Conservation (phyloP, 1,140 invertebrate genomes). For the Orius insidiosus region DNA sequence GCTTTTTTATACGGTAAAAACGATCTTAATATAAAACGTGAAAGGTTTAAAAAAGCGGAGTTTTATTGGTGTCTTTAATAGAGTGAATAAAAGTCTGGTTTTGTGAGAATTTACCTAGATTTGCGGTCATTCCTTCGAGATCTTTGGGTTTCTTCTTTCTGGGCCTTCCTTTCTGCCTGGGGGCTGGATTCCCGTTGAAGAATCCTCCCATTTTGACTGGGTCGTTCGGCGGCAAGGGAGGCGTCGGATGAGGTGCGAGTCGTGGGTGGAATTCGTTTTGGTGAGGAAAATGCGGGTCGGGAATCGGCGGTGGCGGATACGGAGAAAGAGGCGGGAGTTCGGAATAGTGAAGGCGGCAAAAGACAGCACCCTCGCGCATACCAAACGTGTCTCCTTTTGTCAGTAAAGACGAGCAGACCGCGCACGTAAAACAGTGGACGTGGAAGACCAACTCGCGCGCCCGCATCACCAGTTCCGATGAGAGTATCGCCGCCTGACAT, state of each 20-base stretch:
- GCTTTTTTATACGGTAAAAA: too few relatives aligned
- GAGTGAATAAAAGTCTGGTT: too few relatives aligned
- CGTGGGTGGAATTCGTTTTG: constrained; percentile 26
- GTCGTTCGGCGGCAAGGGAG: constrained; percentile 23
- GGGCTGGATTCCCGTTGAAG: constrained; percentile 51
- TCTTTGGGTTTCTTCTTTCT: constrained; percentile 82
- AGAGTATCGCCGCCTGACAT: constrained; percentile 77
- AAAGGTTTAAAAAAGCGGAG: too few relatives aligned
- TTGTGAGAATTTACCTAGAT: constrained; percentile 41
- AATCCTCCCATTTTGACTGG: constrained; percentile 33
- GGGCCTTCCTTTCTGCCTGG: constrained; percentile 76
- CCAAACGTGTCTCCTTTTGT: constrained; percentile 89
- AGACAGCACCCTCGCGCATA: constrained; percentile 64
- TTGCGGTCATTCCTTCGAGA: constrained; percentile 64
- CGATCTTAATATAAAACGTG: too few relatives aligned
- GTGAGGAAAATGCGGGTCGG: constrained; percentile 29
- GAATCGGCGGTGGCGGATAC: constrained; percentile 30
- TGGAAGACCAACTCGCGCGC: constrained; percentile 86
- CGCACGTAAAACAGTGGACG: constrained; percentile 86
- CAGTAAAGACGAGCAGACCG: constrained; percentile 65
- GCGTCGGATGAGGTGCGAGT: constrained; percentile 15
- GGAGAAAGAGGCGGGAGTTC: constrained; percentile 29
- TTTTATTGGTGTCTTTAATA: too few relatives aligned
- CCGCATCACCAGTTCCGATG: constrained; percentile 88
- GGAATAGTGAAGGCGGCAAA: constrained; percentile 64